Base-by-base conservation (phyloP, 2,888 invertebrate genomes). In the Cheilosia vulpina region DNA sequence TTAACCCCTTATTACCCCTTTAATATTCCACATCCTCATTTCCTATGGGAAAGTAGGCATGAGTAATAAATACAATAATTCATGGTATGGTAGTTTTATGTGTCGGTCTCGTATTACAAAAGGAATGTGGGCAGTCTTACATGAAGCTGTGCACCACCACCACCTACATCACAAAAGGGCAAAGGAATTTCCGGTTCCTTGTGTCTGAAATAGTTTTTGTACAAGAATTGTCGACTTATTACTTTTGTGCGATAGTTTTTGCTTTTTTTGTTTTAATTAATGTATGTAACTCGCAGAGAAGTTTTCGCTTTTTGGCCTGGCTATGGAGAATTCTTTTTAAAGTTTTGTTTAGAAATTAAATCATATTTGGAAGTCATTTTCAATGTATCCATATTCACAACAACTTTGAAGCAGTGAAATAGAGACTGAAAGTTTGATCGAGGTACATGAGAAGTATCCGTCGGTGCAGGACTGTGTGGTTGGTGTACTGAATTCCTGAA, bases 151-250 rank as follows among this genome's bases (percentile, higher is more conserved):
- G 6, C 43, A 27, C 38, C 11, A 11, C 38, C 13, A 55, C 53
- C 50, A 19, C 31, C 53, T 43, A 38, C 43, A 60, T 62, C 11
- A 60, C 27, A 69, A 38, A 11, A 71, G 55, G 55, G 62, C 79
- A 83, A 83, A 83, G 78, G 83, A 78, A 83, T 83, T 83, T 83
- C 83, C 83, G 73, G 78, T 69, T 79, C 73, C 83, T 83, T 83
- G 83, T 79, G 66, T 60, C 19, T 78, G 82, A 72, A 82, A 72
- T 82, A 71, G 76, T 76, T 76, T 81, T 75, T 52, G 19, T 55
- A 53, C 43, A n/a, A 34, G 50, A 41, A 68, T 55, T 60, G 79
- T 53, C 53, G 73, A 73, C 73, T 68, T 50, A 41, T 15, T 62
- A 21, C 62, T 63, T 47, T 55, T 38, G 55, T 47, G 24, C 17